Evolutionary conservation across 2,113 vertebrate species (phyloP), one percentile per base, ranked within the genome.

Genomic region (Lichenostomus cassidix): DNA sequence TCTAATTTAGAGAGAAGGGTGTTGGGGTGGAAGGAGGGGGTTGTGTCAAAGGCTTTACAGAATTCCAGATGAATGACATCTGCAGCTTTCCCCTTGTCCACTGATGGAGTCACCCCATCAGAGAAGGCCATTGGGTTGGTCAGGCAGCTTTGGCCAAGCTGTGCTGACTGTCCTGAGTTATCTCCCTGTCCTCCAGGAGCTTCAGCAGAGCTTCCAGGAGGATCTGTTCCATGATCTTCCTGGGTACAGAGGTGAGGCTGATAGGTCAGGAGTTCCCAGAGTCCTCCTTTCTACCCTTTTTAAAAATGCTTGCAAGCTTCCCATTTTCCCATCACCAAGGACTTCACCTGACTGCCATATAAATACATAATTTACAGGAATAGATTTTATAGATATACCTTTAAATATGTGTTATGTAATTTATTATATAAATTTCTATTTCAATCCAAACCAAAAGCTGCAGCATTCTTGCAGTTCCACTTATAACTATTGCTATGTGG

Each of bases 381-480:
- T 33, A 13, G 2, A 20, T 90, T 63, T 77, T 33, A 63, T 10
- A 3, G 35, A 37, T 63, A 8, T 10, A 33, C 23, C 18, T 55
- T 77, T 63, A 33, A 70, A 63, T 42, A 37, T 6, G 10, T 27
- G 35, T 77, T 90, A 63, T 33, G 11, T 37, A 83, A 83, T 77
- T 70, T 33, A 77, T 90, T 70, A 90, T 44, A 56, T 83, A 90
- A 90, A 90, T 63, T 49, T 49, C 71, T 90, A 63, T 90, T 90
- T 83, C 1, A 0, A 77, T 90, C 71, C 44, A 31, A 35, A 15
- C 31, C 2, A 0, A 70, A 28, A 90, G 13, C 49, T 56, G 64
- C 35, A 42, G 31, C 10, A 42, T 42, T 77, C 31, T 50, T 42
- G 25, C 49, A 77, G 71, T 49, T 77, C 49, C 27, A 13, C 56